Conservation (phyloP, 1,140 invertebrate species). For the Ceratosolen fusciceps region DNA sequence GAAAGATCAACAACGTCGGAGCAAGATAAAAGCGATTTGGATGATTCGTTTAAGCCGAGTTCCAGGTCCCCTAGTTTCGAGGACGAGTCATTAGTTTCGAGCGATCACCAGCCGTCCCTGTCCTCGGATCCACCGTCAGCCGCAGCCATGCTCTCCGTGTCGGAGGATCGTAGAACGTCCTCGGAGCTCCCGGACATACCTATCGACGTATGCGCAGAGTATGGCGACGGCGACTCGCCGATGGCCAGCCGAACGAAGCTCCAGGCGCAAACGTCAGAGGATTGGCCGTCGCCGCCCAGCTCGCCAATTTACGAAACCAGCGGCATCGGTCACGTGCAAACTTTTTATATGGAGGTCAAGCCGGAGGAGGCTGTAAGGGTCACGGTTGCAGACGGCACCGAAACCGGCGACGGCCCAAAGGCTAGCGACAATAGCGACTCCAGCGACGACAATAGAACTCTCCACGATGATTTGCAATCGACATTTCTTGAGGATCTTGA, state of each 20-base stretch:
- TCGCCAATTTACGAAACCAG: constrained; percentile 77
- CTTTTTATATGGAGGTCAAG: constrained; percentile 84
- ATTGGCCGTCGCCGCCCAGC: constrained; percentile 84
- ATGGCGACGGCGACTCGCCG: constrained; percentile 69
- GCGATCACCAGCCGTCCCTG: constrained; percentile 86
- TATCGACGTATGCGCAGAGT: constrained; percentile 75
- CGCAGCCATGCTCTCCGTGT: constrained; percentile 72
- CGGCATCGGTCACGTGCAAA: constrained; percentile 85
- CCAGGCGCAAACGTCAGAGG: constrained; percentile 77
- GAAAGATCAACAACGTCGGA: constrained; percentile 90
- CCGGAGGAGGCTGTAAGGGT: constrained; percentile 81
- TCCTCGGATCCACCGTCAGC: constrained; percentile 82
- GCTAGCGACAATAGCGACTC: constrained; percentile 67
- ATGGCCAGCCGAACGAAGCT: constrained; percentile 64
- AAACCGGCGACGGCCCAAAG: constrained; percentile 59
- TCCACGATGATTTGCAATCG: constrained; percentile 69
- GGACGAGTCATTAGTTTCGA: constrained; percentile 85
- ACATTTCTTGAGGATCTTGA: constrained; percentile 67
- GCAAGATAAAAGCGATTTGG: constrained; percentile 82
- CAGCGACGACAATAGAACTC: constrained; percentile 72
- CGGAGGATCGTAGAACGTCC: constrained; percentile 83
- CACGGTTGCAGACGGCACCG: constrained; percentile 74
- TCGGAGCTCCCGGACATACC: constrained; percentile 86
- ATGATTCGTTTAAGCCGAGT: constrained; percentile 87
- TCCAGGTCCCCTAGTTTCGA: constrained; percentile 85